Conservation (phyloP, 37 sponge, comb jelly and placozoan species). For the Haliclona indistincta region DNA sequence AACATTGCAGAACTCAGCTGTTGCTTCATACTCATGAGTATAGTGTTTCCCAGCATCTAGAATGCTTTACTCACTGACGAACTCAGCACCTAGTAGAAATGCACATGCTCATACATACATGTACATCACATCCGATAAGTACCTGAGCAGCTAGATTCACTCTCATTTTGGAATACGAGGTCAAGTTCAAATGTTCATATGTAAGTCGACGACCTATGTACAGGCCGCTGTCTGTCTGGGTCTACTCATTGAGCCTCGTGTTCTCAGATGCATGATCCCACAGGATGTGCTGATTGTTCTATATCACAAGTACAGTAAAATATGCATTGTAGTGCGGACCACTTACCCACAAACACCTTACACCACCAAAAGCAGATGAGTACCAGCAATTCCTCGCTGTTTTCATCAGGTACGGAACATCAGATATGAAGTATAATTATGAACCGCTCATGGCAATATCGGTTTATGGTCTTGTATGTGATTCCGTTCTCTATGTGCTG, state of each 20-base stretch:
- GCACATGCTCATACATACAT: too few relatives aligned
- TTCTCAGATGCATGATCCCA: neutral
- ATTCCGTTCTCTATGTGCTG: constrained; percentile 3
- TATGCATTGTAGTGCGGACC: too few relatives aligned
- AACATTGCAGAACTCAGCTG: constrained; percentile 17
- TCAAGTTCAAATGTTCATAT: constrained; percentile 26
- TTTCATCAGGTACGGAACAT: constrained; percentile 42
- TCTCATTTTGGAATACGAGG: constrained; percentile 32
- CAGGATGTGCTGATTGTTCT: neutral
- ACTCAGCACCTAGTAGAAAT: too few relatives aligned
- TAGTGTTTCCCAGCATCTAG: neutral
- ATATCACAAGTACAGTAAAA: too few relatives aligned
- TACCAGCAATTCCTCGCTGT: constrained; percentile 44
- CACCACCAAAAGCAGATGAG: constrained; percentile 21
- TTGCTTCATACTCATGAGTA: constrained; percentile 10
- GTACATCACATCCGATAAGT: too few relatives aligned
- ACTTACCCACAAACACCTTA: constrained; percentile 10
- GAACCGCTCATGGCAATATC: constrained; percentile 11
- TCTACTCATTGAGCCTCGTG: neutral
- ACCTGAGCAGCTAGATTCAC: constrained; percentile 53
- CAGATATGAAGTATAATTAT: constrained; percentile 39
- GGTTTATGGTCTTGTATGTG: constrained; percentile 28
- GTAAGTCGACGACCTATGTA: constrained; percentile 23
- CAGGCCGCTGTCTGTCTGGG: neutral
- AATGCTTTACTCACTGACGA: constrained; percentile 29